Conservation (phyloP, 2,113 vertebrate species). For the Scomber japonicus region DNA sequence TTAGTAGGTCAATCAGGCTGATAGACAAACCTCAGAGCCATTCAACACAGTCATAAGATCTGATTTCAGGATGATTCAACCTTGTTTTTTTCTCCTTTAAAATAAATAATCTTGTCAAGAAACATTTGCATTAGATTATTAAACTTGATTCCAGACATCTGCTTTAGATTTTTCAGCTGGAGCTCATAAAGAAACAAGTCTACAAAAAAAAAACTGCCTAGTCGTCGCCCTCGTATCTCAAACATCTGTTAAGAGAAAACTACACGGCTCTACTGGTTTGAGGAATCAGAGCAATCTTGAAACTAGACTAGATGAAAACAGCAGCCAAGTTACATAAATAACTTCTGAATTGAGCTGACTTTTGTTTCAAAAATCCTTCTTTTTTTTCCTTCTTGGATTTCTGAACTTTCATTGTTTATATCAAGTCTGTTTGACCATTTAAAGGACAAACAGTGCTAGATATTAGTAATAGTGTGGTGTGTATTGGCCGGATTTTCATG, state of each 20-base stretch:
- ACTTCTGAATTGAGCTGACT: neutral
- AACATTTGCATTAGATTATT: neutral
- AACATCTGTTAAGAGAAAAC: neutral
- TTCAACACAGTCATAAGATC: neutral
- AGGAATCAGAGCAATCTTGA: neutral
- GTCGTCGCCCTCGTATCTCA: neutral
- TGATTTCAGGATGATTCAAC: neutral
- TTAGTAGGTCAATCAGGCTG: constrained; percentile 46
- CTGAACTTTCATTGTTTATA: neutral
- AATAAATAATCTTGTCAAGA: neutral
- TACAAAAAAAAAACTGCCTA: neutral
- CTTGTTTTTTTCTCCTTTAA: neutral
- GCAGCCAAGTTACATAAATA: neutral
- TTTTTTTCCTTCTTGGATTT: neutral
- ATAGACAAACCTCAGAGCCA: no score
- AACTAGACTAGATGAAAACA: neutral
- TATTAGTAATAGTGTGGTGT: no score
- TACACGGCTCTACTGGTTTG: neutral
- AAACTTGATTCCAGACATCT: neutral
- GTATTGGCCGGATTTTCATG: neutral
- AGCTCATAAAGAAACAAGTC: neutral
- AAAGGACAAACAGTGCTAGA: neutral
- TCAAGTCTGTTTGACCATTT: neutral
- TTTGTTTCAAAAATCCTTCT: no score
- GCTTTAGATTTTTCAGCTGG: neutral